Percentiles rank a stretch among this genome's conserved stretches.
phyloP scores from a whole-genome alignment of 2,113 vertebrate species.

The Pithys albifrons region DNA sequence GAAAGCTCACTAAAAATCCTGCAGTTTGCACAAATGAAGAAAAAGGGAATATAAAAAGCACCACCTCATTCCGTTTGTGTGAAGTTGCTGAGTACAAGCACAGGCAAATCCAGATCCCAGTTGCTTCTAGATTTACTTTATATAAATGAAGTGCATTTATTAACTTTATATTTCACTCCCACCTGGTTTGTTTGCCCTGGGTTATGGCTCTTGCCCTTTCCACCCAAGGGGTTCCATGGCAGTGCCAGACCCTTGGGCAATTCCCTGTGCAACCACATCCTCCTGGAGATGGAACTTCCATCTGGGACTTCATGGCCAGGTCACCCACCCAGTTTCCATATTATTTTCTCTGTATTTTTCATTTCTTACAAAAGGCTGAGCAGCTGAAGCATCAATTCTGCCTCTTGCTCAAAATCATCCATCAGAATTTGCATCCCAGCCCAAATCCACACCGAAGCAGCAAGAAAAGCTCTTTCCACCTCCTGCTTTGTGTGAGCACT shows the following conservation, averaged over 20 bases:
- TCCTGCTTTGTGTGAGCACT: neutral
- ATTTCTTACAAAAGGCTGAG: neutral
- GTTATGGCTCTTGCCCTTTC: no score
- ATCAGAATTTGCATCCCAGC: neutral
- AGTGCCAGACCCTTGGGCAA: neutral
- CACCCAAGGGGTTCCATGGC: neutral
- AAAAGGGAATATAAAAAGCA: neutral
- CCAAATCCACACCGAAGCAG: neutral
- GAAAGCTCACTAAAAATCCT: neutral
- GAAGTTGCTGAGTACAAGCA: neutral
- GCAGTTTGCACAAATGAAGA: neutral
- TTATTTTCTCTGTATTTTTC: neutral
- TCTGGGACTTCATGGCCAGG: neutral
- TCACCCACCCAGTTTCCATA: neutral
- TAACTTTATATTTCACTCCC: neutral
- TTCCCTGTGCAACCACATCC: neutral
- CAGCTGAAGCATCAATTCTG: neutral
- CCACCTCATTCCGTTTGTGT: accelerated
- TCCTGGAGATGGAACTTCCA: neutral
- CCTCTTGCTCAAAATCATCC: neutral
- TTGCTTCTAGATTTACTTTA: accelerated
- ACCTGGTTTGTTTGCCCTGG: neutral
- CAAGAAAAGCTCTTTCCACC: neutral
- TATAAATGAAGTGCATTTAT: neutral
- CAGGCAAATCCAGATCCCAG: neutral